Evolutionary conservation across 2,888 invertebrate genomes (phyloP).

Genomic region (Stenotaenia linearis): DNA sequence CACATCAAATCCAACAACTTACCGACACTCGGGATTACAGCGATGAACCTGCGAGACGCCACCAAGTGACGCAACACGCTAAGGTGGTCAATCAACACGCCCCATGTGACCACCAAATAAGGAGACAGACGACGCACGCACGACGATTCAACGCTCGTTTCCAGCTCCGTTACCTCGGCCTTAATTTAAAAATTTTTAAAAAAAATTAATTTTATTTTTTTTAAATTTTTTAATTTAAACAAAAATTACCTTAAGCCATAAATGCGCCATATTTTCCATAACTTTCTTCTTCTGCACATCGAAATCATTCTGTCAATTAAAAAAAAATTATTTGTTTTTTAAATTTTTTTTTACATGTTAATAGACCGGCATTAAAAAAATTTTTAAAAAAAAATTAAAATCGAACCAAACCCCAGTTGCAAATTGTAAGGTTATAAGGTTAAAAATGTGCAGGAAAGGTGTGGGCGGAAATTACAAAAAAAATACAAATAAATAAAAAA

Average conservation of each 20-base stretch:
- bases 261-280: slow-evolving; percentile 77
- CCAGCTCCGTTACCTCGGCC: slow-evolving; percentile 79
- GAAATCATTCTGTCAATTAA: background rate
- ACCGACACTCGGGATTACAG: slow-evolving; percentile 84
- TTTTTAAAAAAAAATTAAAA: background rate
- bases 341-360: too few species aligned
- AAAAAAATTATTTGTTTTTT: too few species aligned
- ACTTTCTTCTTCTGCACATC: slow-evolving; percentile 52
- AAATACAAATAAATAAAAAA: background rate
- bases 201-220: slow-evolving; percentile 4
- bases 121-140: slow-evolving; percentile 59
- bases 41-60: slow-evolving; percentile 74
- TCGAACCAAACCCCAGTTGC: background rate
- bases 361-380: too few species aligned
- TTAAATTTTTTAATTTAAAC: too few species aligned
- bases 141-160: slow-evolving; percentile 52
- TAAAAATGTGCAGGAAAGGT: background rate
- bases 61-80: slow-evolving; percentile 74
- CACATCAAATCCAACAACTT: slow-evolving; percentile 45
- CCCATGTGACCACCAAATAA: slow-evolving; percentile 80
- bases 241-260: slow-evolving; percentile 72
- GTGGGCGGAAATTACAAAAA: background rate
- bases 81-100: slow-evolving; percentile 69
- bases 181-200: slow-evolving; percentile 39
- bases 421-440: background rate